Conservation (phyloP, 2,888 invertebrate genomes). For the Blastobasis lacticolella region DNA sequence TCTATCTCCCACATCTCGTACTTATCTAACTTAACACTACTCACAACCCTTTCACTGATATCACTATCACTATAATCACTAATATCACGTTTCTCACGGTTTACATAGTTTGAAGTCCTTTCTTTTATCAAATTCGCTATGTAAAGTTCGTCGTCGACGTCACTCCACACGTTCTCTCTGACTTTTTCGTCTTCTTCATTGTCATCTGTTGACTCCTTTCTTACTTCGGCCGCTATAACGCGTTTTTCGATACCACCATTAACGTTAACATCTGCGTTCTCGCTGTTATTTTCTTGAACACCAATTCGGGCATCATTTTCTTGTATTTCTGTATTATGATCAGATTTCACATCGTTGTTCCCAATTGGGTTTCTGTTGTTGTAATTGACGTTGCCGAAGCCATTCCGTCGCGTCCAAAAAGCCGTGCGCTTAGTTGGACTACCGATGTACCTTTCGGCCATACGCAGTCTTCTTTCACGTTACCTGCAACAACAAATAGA, state of each 20-base stretch:
- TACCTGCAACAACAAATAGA: slow-evolving; percentile 63
- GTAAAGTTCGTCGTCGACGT: slow-evolving; percentile 68
- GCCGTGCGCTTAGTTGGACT: slow-evolving; percentile 65
- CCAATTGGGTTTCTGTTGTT: too few relatives aligned
- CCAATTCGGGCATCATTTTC: slow-evolving; percentile 29
- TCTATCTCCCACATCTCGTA: slow-evolving; percentile 83
- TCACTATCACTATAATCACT: slow-evolving; percentile 59
- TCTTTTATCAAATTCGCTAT: slow-evolving; percentile 61
- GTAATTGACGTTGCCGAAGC: slow-evolving; percentile 25
- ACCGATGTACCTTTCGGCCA: slow-evolving; percentile 57
- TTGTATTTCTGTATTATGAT: slow-evolving; percentile 9
- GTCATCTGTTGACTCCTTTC: slow-evolving; percentile 15
- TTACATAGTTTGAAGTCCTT: slow-evolving; percentile 62
- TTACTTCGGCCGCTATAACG: slow-evolving; percentile 47
- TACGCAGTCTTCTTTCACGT: slow-evolving; percentile 56
- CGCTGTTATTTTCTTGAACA: slow-evolving; percentile 18
- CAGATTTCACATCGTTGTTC: slow-evolving; percentile 9
- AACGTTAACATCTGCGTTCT: slow-evolving; percentile 16
- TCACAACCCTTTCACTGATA: slow-evolving; percentile 69
- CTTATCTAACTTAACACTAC: slow-evolving; percentile 69
- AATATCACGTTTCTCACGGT: slow-evolving; percentile 66
- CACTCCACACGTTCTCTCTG: slow-evolving; percentile 64
- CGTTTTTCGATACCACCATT: slow-evolving; percentile 18
- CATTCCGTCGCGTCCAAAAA: slow-evolving; percentile 54
- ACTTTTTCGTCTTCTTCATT: slow-evolving; percentile 48